A percentile compares a stretch with the other conserved stretches of the same genome.
Conservation (phyloP, 2,888 invertebrate genomes). For the Ariolimax columbianus region DNA sequence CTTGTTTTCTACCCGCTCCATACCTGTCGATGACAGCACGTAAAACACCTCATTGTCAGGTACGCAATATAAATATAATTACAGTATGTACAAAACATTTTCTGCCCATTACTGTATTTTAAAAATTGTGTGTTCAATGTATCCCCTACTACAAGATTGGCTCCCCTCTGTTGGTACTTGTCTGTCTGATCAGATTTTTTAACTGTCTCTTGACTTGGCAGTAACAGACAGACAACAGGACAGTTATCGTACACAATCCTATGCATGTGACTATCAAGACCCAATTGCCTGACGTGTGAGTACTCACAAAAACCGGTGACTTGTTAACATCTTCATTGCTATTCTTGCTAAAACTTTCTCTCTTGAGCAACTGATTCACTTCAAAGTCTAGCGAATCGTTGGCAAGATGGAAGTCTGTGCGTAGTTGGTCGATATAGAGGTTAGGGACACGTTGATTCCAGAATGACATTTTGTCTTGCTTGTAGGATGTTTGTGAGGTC, state of each 20-base stretch:
- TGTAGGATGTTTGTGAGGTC: slow-evolving; percentile 60
- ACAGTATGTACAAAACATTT: neutral
- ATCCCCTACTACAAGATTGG: slow-evolving; percentile 57
- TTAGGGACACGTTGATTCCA: slow-evolving; percentile 75
- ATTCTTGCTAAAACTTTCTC: neutral
- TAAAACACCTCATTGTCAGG: no score
- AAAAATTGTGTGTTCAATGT: neutral
- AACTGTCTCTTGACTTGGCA: slow-evolving; percentile 66
- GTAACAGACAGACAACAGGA: slow-evolving; percentile 68
- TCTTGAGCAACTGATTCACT: neutral
- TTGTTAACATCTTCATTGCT: neutral
- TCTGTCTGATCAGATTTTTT: slow-evolving; percentile 64
- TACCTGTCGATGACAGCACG: no score
- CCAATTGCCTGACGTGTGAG: slow-evolving; percentile 64
- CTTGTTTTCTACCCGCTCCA: no score
- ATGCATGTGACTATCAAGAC: slow-evolving; percentile 70
- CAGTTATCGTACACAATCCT: slow-evolving; percentile 66
- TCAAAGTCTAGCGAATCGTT: neutral
- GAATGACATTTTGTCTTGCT: slow-evolving; percentile 70
- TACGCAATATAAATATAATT: neutral
- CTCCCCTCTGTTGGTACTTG: slow-evolving; percentile 65
- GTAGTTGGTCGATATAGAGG: slow-evolving; percentile 58
- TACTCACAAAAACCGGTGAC: slow-evolving; percentile 45
- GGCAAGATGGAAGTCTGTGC: slow-evolving; percentile 29
- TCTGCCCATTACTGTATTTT: neutral